A percentile compares a stretch with the other conserved stretches of the same genome.
Evolutionary conservation across 2,113 vertebrate genomes (phyloP).

Genomic region (Eclectus roratus): DNA sequence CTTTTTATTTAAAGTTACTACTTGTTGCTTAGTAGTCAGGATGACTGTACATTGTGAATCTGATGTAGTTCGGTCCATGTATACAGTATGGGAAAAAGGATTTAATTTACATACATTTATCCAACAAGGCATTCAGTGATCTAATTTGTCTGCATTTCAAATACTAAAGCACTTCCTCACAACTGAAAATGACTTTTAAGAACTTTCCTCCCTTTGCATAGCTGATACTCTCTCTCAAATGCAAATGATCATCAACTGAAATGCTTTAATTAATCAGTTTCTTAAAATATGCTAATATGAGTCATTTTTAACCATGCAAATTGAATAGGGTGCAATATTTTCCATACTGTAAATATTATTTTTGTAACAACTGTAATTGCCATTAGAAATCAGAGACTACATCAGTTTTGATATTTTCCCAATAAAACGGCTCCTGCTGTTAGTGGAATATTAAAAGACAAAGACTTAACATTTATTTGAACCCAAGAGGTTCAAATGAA

Average conservation of each 20-base stretch:
- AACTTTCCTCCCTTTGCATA: background rate
- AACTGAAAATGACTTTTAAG: background rate
- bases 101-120: background rate
- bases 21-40: background rate
- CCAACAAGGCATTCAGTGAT: background rate
- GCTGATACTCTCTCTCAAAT: background rate
- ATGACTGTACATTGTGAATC: background rate
- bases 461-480: background rate
- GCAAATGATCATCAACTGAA: background rate
- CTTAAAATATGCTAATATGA: constrained; percentile 15
- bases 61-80: background rate
- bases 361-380: background rate
- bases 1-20: background rate
- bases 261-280: background rate
- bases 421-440: background rate
- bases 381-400: background rate
- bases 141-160: background rate
- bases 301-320: background rate
- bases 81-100: background rate
- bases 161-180: background rate
- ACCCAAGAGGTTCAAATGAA: background rate
- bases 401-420: background rate
- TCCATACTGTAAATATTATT: background rate
- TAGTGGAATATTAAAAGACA: background rate
- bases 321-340: background rate